phyloP scores from a whole-genome alignment of 2,113 vertebrate genomes.

The Alaudala cheleensis region DNA sequence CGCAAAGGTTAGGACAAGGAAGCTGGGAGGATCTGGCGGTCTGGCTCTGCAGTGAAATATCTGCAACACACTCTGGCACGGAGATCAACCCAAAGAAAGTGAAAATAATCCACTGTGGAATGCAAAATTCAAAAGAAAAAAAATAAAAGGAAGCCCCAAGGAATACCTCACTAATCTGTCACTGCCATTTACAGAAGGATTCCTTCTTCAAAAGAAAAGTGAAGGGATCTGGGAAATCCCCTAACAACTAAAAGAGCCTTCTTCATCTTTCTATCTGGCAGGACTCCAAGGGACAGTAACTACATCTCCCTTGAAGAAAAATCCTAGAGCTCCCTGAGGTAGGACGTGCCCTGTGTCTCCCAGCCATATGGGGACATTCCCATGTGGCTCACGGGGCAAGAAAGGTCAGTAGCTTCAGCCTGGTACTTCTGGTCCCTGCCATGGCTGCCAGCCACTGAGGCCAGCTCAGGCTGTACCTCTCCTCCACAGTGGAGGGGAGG shows the following conservation, averaged over 20 bases:
- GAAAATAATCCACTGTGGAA: not conserved
- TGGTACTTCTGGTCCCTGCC: not conserved
- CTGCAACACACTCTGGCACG: not conserved
- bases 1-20: conserved; percentile 54
- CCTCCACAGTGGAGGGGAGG: accelerated
- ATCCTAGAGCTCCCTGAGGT: not conserved
- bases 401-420: not conserved
- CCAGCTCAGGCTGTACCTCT: not conserved
- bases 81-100: not conserved
- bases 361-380: not conserved
- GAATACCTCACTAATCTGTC: not conserved
- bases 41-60: not conserved
- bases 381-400: not conserved
- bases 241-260: not conserved
- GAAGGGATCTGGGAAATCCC: not conserved
- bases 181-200: not conserved
- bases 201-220: not conserved
- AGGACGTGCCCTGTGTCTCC: not conserved
- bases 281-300: not conserved
- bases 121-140: not conserved
- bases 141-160: not conserved
- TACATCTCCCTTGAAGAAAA: not conserved
- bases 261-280: not conserved
- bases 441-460: not conserved
- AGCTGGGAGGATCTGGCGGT: not conserved